phyloP scores from a whole-genome alignment of 2,888 invertebrate genomes.

The Drosophila picticornis region DNA sequence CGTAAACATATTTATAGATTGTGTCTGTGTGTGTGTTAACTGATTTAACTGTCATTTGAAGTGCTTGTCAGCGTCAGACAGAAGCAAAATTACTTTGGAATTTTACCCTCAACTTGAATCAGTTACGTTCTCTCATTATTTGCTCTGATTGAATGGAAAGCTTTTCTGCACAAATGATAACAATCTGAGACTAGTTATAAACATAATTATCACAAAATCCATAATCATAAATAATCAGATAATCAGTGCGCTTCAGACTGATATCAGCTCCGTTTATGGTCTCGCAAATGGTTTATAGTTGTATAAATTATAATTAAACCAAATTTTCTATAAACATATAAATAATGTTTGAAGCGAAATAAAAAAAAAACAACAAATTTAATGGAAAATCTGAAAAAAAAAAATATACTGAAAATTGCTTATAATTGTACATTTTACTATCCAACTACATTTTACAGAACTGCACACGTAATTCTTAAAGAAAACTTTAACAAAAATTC shows the following conservation, averaged over 20 bases:
- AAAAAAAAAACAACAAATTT: background rate
- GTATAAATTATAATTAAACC: background rate
- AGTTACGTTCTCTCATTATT: conserved; percentile 19
- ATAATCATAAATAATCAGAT: conserved; percentile 9
- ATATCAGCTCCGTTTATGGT: background rate
- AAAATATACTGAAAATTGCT: background rate
- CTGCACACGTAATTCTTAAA: background rate
- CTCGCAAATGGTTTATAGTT: background rate
- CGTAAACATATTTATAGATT: conserved; percentile 21
- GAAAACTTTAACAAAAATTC: background rate
- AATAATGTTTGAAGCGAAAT: background rate
- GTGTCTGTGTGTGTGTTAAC: conserved; percentile 3
- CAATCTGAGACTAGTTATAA: background rate
- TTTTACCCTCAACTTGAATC: conserved; percentile 20
- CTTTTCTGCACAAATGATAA: conserved; percentile 3
- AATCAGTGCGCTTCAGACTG: background rate
- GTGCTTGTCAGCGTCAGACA: conserved; percentile 31
- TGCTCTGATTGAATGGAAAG: conserved; percentile 6
- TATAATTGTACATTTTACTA: background rate
- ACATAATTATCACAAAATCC: conserved; percentile 5
- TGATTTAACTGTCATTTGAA: conserved; percentile 23
- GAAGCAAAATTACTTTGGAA: background rate
- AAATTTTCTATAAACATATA: background rate
- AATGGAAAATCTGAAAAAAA: background rate
- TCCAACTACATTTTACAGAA: background rate